phyloP scores from a whole-genome alignment of 2,888 invertebrate species.

The Lasioglossum villosulum region DNA sequence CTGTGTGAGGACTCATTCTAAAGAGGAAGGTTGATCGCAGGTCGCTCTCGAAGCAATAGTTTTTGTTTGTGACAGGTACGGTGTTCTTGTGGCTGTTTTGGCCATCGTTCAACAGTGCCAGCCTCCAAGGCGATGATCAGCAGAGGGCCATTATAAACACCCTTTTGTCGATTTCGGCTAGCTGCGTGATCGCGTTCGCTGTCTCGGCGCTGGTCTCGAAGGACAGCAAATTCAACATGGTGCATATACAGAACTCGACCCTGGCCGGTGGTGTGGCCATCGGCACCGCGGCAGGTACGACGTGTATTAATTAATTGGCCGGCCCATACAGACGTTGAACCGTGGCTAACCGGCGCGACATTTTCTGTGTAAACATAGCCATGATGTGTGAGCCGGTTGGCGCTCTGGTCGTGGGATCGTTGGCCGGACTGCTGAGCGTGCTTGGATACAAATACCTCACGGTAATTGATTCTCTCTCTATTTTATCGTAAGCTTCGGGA shows the following conservation, averaged over 20 bases:
- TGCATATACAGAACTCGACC: conserved; percentile 97
- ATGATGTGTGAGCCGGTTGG: conserved; percentile 93
- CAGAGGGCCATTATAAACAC: conserved; percentile 97
- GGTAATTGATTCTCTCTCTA: conserved; percentile 85
- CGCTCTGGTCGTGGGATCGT: conserved; percentile 91
- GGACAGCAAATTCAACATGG: conserved; percentile 94
- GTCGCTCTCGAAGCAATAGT: too few relatives aligned
- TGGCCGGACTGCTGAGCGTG: conserved; percentile 92
- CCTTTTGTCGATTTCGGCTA: conserved; percentile 93
- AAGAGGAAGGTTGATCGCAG: too few relatives aligned
- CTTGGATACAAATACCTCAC: conserved; percentile 92
- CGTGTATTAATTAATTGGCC: conserved; percentile 39
- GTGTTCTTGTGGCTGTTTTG: conserved; percentile 98
- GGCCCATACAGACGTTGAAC: neutral
- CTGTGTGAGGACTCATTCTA: too few relatives aligned
- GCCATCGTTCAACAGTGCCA: conserved; percentile 98
- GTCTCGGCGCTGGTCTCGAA: conserved; percentile 91
- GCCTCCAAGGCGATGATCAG: conserved; percentile 89
- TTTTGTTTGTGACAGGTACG: conserved; percentile 87
- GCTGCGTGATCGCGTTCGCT: conserved; percentile 93
- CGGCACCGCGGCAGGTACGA: conserved; percentile 89
- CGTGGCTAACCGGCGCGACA: conserved; percentile 14
- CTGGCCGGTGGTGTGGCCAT: conserved; percentile 97
- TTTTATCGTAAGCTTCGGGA: neutral
- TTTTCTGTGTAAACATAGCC: conserved; percentile 69